Conservation (phyloP, 2,888 invertebrate species). For the Dicyrtoma fusca region DNA sequence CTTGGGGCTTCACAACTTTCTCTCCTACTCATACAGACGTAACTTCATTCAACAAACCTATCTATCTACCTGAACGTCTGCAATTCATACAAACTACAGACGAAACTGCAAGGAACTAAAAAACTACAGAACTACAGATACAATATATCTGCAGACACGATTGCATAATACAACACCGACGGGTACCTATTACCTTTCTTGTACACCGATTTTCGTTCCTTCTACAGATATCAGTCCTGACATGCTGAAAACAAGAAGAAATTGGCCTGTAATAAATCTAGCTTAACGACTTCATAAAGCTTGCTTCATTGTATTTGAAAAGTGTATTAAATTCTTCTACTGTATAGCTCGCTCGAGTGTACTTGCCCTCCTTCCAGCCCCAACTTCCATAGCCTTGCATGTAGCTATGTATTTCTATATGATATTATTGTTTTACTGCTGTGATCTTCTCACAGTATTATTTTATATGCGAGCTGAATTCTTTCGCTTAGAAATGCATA, state of each 20-base stretch:
- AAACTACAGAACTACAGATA: neutral
- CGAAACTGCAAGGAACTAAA: neutral
- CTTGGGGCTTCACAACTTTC: neutral
- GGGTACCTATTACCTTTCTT: neutral
- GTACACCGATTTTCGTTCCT: neutral
- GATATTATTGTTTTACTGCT: neutral
- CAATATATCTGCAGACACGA: neutral
- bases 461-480: neutral
- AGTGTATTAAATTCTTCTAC: constrained; percentile 5
- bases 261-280: constrained; percentile 46
- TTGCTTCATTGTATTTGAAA: constrained; percentile 44
- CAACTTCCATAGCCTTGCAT: too few species aligned
- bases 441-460: neutral
- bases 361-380: neutral
- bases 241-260: neutral
- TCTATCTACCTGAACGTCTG: too few species aligned
- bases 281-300: constrained; percentile 52
- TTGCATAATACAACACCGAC: neutral
- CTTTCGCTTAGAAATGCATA: too few species aligned
- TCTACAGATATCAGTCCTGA: neutral
- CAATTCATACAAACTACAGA: too few species aligned
- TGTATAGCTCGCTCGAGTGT: too few species aligned
- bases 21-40: neutral
- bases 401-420: neutral
- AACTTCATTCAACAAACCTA: too few species aligned